Base-by-base conservation (phyloP, 2,113 vertebrate genomes). In the Channa argus region DNA sequence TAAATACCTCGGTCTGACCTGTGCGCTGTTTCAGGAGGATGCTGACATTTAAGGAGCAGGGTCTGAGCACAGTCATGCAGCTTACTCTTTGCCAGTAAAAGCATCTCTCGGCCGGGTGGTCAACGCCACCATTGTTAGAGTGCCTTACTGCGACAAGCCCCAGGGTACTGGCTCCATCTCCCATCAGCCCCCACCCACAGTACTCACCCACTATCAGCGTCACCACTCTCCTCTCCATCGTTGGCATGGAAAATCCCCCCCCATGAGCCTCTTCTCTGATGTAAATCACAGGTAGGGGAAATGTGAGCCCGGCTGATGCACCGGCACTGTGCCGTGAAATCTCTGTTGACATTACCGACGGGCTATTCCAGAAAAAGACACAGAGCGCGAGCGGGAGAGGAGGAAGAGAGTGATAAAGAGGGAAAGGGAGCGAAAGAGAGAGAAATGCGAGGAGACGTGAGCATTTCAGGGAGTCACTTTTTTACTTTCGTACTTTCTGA, bases 281-380 rank as follows among this genome's bases (percentile, higher is more conserved):
- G 89, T 89, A 92, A 92, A 93, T 93, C 89, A 82, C 90, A 92
- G 92, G 90, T 91, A 87, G 78, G 83, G 83, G 82, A 77, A 88
- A 88, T 83, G 78, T 71, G 82, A 87, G 85, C 74, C 79, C 5
- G 84, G 85, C 83, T 81, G 86, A 92, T 84, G 87, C 82, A 79
- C 72, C 72, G 75, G 86, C 88, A 86, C 81, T 85, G 85, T 85
- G 84, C 87, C 80, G 80, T 88, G 89, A 92, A 92, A 93, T 92
- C 89, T 89, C 86, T 92, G 91, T 89, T 92, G 90, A 92, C 90
- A 89, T 88, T 89, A 89, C 88, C 77, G 38, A 87, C 59, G 86
- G 90, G 85, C 78, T 43, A 87, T 84, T 89, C 85, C 85, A 88
- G 82, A 85, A 84, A 86, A 86, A 90, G 86, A 88, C 75, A 83